phyloP scores from a whole-genome alignment of 1,140 invertebrate species.

The Nixonia krombeini region DNA sequence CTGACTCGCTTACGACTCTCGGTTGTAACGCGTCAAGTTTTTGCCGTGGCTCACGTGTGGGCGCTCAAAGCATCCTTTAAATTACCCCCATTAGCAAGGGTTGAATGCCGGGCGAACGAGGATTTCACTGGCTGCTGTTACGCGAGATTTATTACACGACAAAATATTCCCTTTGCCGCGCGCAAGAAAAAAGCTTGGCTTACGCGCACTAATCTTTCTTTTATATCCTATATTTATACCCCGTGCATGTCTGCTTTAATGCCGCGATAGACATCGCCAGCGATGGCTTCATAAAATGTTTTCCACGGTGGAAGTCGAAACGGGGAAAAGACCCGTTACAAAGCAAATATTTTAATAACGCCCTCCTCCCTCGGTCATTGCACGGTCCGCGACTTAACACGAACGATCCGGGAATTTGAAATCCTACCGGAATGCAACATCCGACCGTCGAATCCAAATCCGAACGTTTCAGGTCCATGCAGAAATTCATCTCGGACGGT shows the following conservation, averaged over 20 bases:
- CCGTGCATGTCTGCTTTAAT: conserved; percentile 11
- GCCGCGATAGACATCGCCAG: neutral
- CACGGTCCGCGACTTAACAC: too few relatives aligned
- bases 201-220: conserved; percentile 30
- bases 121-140: conserved; percentile 63
- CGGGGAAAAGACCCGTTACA: too few relatives aligned
- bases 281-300: neutral
- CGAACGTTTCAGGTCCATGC: conserved; percentile 7
- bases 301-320: too few relatives aligned
- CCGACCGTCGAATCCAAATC: too few relatives aligned
- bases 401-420: too few relatives aligned
- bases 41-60: conserved; percentile 62
- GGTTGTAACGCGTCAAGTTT: conserved; percentile 62
- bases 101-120: conserved; percentile 65
- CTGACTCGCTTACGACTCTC: conserved; percentile 27
- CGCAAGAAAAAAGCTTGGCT: conserved; percentile 53
- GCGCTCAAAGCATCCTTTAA: conserved; percentile 70
- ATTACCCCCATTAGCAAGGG: conserved; percentile 69
- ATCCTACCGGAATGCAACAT: too few relatives aligned
- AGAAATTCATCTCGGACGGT: conserved; percentile 8
- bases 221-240: conserved; percentile 27
- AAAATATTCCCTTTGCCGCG: conserved; percentile 67
- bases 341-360: too few relatives aligned
- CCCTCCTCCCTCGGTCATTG: too few relatives aligned
- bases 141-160: conserved; percentile 68